Conservation (phyloP, 2,797 vertebrate genomes). For the Sciurus vulgaris region DNA sequence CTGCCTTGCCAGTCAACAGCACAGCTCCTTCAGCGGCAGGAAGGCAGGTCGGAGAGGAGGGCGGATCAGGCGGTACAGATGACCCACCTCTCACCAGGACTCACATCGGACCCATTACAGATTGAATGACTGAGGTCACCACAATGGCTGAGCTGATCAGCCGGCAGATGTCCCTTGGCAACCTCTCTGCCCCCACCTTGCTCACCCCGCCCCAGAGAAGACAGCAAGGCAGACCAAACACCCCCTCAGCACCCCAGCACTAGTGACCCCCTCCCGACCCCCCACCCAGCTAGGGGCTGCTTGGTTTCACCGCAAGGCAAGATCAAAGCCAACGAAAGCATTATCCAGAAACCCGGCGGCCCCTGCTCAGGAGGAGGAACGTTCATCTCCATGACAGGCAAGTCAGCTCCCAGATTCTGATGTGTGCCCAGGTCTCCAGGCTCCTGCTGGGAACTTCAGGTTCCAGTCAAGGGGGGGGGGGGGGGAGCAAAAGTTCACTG, state of each 20-base stretch:
- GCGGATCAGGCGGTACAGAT: background rate
- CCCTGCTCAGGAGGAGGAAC: constrained; percentile 59
- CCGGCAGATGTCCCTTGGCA: background rate
- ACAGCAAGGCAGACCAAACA: background rate
- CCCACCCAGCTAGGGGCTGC: background rate
- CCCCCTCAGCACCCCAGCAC: background rate
- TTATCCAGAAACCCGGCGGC: background rate
- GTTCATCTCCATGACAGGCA: constrained; percentile 79
- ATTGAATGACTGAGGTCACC: background rate
- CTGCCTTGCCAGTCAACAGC: background rate
- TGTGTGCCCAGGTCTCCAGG: constrained; percentile 77
- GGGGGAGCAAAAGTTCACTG: constrained; percentile 76
- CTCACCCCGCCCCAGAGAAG: background rate
- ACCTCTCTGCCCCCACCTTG: background rate
- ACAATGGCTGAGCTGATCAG: constrained; percentile 11
- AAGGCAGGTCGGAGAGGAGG: background rate
- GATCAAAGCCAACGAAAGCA: constrained; percentile 33
- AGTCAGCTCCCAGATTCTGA: constrained; percentile 76
- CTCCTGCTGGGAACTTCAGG: constrained; percentile 80
- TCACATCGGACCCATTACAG: background rate
- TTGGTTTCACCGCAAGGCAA: background rate
- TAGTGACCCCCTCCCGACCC: background rate
- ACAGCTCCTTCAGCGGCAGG: background rate
- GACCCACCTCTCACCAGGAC: background rate
- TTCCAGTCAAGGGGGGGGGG: constrained; percentile 68